Percentiles rank a stretch among this genome's conserved stretches.
Conservation (phyloP, 2,113 vertebrate genomes). For the Reinhardtius hippoglossoides region DNA sequence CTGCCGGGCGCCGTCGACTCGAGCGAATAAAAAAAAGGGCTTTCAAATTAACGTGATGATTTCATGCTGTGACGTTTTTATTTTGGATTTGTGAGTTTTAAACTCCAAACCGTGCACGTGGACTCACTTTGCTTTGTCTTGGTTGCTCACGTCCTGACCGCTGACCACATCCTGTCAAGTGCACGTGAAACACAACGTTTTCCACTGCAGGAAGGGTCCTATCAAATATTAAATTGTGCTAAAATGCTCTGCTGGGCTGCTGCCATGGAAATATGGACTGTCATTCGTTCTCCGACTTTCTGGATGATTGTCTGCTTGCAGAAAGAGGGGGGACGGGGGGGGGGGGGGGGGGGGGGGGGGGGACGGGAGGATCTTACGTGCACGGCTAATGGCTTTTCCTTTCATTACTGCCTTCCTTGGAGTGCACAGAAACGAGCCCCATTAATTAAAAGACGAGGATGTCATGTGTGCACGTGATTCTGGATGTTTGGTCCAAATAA, state of each 20-base stretch:
- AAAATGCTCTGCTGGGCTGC: conserved; percentile 59
- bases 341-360: too few relatives aligned
- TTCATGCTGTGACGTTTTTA: neutral
- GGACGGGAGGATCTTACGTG: conserved; percentile 34
- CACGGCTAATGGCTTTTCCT: conserved; percentile 75
- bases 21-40: neutral
- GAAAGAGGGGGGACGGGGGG: too few relatives aligned
- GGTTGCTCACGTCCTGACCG: neutral
- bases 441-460: conserved; percentile 23
- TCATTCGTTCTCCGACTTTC: conserved; percentile 58
- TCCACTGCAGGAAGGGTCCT: conserved; percentile 56
- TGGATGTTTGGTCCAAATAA: neutral
- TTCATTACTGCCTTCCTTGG: conserved; percentile 70
- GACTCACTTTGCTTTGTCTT: neutral
- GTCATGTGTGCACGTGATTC: conserved; percentile 15
- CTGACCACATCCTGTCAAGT: conserved; percentile 31
- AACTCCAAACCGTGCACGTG: neutral
- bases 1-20: too few relatives aligned
- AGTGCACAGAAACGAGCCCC: conserved; percentile 49
- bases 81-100: neutral
- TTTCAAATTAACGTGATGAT: conserved; percentile 8
- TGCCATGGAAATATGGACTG: conserved; percentile 71
- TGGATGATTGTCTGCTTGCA: conserved; percentile 50
- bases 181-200: conserved; percentile 38
- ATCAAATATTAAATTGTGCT: conserved; percentile 70